These are phyloP conservation scores for Medauroidea extradentata DNA, from an alignment of 1,140 invertebrate genomes.

Conservation along the genomic window DNA sequence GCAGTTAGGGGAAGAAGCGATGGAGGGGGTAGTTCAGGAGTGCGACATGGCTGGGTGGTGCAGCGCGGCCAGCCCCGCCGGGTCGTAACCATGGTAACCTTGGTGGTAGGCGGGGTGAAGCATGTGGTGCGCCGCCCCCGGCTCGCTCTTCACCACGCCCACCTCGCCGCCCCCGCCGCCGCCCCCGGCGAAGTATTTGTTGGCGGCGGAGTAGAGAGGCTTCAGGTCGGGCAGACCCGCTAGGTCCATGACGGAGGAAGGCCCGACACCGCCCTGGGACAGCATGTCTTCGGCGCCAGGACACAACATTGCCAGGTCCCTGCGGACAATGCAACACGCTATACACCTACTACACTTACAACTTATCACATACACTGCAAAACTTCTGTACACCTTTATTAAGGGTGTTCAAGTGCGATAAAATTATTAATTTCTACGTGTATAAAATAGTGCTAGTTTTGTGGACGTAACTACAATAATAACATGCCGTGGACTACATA, in stretches of 20 bases:
- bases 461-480: no score
- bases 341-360: no score
- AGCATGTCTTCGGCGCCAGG: background rate
- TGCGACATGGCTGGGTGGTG: background rate
- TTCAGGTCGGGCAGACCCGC: background rate
- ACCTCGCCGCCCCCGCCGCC: background rate
- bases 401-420: no score
- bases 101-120: conserved; percentile 12
- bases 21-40: background rate
- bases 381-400: no score
- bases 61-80: background rate
- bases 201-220: conserved; percentile 1
- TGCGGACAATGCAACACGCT: background rate
- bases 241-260: conserved; percentile 1
- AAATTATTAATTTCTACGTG: no score
- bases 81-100: conserved; percentile 11
- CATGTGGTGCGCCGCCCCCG: conserved; percentile 1
- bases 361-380: no score
- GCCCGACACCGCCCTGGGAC: background rate
- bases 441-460: no score
- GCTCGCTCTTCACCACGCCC: background rate
- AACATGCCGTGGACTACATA: no score
- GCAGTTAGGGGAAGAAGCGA: no score
- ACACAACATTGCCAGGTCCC: conserved; percentile 1
- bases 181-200: background rate